phyloP scores from a whole-genome alignment of 2,113 vertebrate genomes.

The Chamaea fasciata region DNA sequence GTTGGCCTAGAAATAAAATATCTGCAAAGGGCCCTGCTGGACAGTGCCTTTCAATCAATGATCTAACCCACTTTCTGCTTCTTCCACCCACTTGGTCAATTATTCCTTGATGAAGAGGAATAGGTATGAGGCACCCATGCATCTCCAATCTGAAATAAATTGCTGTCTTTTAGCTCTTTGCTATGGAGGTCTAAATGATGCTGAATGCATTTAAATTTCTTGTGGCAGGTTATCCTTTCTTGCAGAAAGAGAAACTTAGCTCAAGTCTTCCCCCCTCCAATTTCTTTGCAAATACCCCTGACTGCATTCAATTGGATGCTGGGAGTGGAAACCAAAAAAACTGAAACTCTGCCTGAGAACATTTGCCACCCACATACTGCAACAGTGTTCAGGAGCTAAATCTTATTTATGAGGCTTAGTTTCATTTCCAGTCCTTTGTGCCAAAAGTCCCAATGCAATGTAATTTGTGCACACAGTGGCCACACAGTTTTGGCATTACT shows the following conservation, averaged over 20 bases:
- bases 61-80: neutral
- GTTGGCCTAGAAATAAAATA: neutral
- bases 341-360: slow-evolving; percentile 23
- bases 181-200: neutral
- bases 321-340: neutral
- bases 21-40: neutral
- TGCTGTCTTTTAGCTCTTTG: neutral
- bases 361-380: slow-evolving; percentile 35
- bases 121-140: neutral
- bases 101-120: neutral
- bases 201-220: neutral
- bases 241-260: neutral
- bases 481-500: neutral
- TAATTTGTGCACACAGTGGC: neutral
- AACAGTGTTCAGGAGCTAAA: slow-evolving; percentile 5
- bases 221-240: neutral
- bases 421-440: slow-evolving; percentile 16
- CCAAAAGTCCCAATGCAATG: neutral
- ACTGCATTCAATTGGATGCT: neutral
- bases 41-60: neutral
- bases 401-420: slow-evolving; percentile 28
- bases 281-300: neutral
- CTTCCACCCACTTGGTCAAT: neutral
- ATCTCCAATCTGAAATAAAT: neutral
- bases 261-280: neutral